Conservation (phyloP, 2,888 invertebrate genomes). For the Auanema sp. region DNA sequence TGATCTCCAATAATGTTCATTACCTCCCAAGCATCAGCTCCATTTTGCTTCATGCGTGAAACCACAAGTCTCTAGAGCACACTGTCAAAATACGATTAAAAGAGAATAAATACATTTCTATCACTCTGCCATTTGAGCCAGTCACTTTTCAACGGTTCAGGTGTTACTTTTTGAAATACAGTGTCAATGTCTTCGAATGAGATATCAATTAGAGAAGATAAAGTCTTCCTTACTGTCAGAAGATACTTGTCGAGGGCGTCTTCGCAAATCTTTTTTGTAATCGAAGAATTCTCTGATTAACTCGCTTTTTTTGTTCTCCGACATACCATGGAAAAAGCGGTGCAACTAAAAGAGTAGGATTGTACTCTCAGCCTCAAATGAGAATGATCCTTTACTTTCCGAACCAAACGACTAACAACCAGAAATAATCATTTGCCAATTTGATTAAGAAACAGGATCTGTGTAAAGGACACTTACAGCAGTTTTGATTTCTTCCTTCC, state of each 20-base stretch:
- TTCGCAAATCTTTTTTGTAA: conserved; percentile 20
- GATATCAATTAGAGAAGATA: background rate
- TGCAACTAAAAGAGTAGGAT: conserved; percentile 18
- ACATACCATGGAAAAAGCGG: conserved; percentile 29
- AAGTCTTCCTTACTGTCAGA: background rate
- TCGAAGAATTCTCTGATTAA: conserved; percentile 32
- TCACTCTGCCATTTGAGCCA: conserved; percentile 31
- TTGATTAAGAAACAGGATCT: background rate
- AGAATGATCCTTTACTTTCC: background rate
- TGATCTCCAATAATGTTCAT: conserved; percentile 34
- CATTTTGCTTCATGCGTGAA: conserved; percentile 10
- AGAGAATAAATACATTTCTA: conserved; percentile 5
- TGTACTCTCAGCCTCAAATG: no score
- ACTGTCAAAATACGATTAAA: background rate
- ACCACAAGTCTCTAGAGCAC: conserved; percentile 10
- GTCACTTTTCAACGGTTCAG: conserved; percentile 20
- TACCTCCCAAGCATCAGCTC: conserved; percentile 28
- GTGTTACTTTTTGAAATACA: conserved; percentile 15
- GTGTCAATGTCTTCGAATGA: background rate
- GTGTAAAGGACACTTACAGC: conserved; percentile 23
- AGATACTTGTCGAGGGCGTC: conserved; percentile 18
- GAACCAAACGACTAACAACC: background rate
- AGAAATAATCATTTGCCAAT: background rate
- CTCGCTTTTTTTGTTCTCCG: conserved; percentile 23
- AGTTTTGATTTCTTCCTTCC: conserved; percentile 27